Percentiles rank a stretch among this genome's conserved stretches.
These are phyloP conservation scores for Tetropium fuscum DNA, from an alignment of 2,888 invertebrate genomes.

Conservation along the genomic window DNA sequence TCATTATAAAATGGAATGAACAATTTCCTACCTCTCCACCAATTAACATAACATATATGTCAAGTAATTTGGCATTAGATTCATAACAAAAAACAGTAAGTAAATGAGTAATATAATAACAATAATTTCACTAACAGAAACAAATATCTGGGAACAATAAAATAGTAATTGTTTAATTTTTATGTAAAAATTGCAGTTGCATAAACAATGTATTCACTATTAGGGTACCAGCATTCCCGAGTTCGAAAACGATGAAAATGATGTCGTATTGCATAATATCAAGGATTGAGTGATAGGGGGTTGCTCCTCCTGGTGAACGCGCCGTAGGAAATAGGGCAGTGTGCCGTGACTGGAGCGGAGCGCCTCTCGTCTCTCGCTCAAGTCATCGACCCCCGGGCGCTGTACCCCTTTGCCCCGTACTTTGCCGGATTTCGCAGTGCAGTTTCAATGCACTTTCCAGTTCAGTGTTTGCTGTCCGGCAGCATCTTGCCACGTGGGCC, in stretches of 20 bases:
- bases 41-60: constrained; percentile 30
- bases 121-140: constrained; percentile 38
- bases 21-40: constrained; percentile 49
- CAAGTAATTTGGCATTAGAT: constrained; percentile 40
- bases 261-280: constrained; percentile 38
- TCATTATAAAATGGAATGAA: constrained; percentile 56
- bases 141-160: constrained; percentile 18
- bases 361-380: constrained; percentile 47
- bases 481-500: constrained; percentile 10
- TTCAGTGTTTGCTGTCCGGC: constrained; percentile 19
- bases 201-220: constrained; percentile 11
- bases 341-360: constrained; percentile 54
- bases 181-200: constrained; percentile 22
- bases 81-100: constrained; percentile 46
- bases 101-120: constrained; percentile 47
- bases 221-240: constrained; percentile 16
- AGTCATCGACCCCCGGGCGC: constrained; percentile 46
- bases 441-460: constrained; percentile 35
- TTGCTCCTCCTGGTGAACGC: constrained; percentile 49
- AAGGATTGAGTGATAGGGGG: constrained; percentile 44
- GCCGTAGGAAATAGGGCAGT: constrained; percentile 60
- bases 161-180: constrained; percentile 10
- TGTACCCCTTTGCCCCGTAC: constrained; percentile 46
- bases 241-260: constrained; percentile 11
- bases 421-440: constrained; percentile 49